phyloP scores from a whole-genome alignment of 2,797 vertebrate species.

The Hephaestus fuliginosus region DNA sequence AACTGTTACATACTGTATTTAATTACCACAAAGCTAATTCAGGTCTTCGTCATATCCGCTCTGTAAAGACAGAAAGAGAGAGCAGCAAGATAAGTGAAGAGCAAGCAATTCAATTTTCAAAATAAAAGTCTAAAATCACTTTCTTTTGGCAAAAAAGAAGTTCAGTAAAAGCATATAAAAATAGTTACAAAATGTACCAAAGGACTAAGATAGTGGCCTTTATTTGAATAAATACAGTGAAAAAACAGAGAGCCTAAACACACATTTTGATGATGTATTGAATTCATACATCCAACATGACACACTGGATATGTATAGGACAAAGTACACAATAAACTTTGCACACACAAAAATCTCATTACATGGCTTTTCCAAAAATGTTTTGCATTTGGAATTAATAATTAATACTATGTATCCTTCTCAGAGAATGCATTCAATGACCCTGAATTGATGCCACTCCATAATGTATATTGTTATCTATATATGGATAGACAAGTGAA shows the following conservation, averaged over 20 bases:
- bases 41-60: background rate
- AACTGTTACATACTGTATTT: background rate
- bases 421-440: background rate
- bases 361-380: background rate
- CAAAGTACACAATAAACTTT: background rate
- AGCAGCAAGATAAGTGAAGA: background rate
- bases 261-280: no score
- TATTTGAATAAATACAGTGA: no score
- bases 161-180: background rate
- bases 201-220: background rate
- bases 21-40: constrained; percentile 20
- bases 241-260: background rate
- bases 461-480: no score
- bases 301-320: background rate
- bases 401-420: background rate
- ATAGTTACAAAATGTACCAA: background rate
- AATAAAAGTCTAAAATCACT: background rate
- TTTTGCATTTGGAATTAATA: background rate
- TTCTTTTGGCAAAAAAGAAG: background rate
- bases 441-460: no score
- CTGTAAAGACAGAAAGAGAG: background rate
- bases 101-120: background rate
- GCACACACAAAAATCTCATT: background rate
- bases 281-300: no score
- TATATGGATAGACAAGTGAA: no score